Base-by-base conservation (phyloP, 1,140 invertebrate genomes). In the Drosophila sulfurigaster region DNA sequence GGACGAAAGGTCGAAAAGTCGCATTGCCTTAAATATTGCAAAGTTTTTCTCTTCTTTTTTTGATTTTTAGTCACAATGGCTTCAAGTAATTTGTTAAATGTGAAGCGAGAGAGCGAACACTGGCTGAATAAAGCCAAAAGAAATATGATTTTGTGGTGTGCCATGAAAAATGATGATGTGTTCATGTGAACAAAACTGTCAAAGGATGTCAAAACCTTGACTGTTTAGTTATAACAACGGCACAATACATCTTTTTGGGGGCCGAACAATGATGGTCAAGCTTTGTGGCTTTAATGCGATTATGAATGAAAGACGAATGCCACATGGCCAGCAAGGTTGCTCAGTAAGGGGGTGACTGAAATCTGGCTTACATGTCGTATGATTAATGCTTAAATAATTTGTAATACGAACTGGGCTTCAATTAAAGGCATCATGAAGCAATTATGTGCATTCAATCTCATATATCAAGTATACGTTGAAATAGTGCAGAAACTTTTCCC, bases 141-240 rank as follows among this genome's bases (percentile, higher is more conserved):
- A 81, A 81, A 85, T 75, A 85, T 81, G 78, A 81, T 70, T 76
- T 76, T 71, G 81, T 79, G 78, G 57, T 62, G 75, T 68, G 69
- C 73, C 57, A 89, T 89, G 85, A 89, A 81, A 89, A 89, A 89
- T 89, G 85, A 89, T 89, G 81, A 89, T 85, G 78, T 83, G 78
- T 63, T 73, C 75, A 89, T 89, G 78, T 89, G 85, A 69, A 85
- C 75, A 63, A 69, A 83, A 89, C 81, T 85, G 85, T 89, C 85
- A 89, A 89, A 89, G 85, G 78, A 85, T 89, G 85, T 89, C 85
- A 89, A 88, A 89, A 85, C 82, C 85, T 79, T 89, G 81, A 43
- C 69, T 79, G 82, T 87, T 87, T 80, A 78, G 75, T 64, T 82
- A 80, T 64, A 89, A 78, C 68, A 88, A 60, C 49, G 20, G 32